Evolutionary conservation across 2,113 vertebrate genomes (phyloP).

Genomic region (Chloroceryle aenea): DNA sequence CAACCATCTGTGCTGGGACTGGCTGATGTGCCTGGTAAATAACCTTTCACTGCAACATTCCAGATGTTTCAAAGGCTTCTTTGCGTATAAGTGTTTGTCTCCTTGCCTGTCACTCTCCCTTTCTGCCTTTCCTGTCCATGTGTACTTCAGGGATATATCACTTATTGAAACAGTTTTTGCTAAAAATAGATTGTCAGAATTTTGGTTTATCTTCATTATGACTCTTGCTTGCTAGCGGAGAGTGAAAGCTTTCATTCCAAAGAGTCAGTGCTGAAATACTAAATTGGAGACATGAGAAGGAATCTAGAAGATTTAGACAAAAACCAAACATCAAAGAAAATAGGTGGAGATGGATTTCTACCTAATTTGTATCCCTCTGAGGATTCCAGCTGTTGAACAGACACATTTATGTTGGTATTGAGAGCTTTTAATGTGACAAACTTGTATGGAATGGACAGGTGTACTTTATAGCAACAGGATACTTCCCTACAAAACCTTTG

Average conservation of each 20-base stretch:
- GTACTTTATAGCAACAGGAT: neutral
- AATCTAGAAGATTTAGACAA: neutral
- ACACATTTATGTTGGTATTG: neutral
- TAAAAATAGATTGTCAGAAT: neutral
- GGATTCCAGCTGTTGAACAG: neutral
- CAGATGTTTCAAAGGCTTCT: conserved; percentile 60
- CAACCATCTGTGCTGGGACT: conserved; percentile 52
- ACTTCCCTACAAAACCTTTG: neutral
- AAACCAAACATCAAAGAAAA: neutral
- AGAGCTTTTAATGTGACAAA: neutral
- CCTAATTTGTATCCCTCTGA: neutral
- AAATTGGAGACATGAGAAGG: neutral
- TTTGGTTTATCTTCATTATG: neutral
- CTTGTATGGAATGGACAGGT: neutral
- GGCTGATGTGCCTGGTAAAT: conserved; percentile 57
- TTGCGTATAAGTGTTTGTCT: neutral
- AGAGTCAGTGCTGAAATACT: neutral
- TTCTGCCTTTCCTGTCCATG: conserved; percentile 31
- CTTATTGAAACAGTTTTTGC: neutral
- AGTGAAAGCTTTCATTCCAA: neutral
- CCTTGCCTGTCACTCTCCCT: conserved; percentile 12
- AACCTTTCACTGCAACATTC: conserved; percentile 50
- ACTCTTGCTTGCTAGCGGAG: neutral
- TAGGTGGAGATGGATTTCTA: neutral
- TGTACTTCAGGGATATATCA: conserved; percentile 27